Percentiles rank a stretch among this genome's conserved stretches.
These are phyloP conservation scores for Falco novaeseelandiae DNA, from an alignment of 2,797 vertebrate species.

Conservation along the genomic window DNA sequence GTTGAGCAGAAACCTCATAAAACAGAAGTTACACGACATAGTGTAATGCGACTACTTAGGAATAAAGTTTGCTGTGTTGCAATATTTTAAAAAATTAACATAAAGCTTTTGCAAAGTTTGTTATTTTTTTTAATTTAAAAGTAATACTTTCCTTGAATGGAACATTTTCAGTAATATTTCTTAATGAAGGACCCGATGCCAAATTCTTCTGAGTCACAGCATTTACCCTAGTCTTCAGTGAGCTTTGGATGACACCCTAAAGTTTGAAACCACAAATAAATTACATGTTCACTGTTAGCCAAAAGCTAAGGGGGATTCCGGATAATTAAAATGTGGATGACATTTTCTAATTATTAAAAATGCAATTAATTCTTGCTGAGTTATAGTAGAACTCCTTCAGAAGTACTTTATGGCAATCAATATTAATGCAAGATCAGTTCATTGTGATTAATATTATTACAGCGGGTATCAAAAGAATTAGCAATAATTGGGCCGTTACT, in stretches of 20 bases:
- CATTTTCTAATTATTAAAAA: constrained; percentile 2
- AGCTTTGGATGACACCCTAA: not conserved
- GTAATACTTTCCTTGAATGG: not conserved
- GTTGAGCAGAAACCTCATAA: not conserved
- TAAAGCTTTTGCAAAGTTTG: not conserved
- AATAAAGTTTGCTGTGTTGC: not conserved
- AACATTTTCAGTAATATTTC: not conserved
- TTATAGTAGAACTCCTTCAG: not conserved
- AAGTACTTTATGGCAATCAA: constrained; percentile 12
- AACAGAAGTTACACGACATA: not conserved
- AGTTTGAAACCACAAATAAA: not conserved
- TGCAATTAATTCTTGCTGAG: not conserved
- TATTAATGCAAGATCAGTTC: not conserved
- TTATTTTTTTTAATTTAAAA: not conserved
- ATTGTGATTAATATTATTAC: not conserved
- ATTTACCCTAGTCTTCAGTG: not conserved
- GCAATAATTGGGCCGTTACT: not conserved
- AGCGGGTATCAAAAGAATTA: constrained; percentile 21
- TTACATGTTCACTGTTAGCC: not conserved
- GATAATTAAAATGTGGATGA: not conserved
- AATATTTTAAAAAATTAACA: not conserved
- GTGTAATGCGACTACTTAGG: not conserved
- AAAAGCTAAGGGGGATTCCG: not conserved
- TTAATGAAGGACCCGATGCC: not conserved
- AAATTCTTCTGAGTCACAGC: not conserved